Percentiles rank a stretch among this genome's conserved stretches.
Evolutionary conservation across 2,797 vertebrate species (phyloP).

Genomic region (Nannoperca australis): DNA sequence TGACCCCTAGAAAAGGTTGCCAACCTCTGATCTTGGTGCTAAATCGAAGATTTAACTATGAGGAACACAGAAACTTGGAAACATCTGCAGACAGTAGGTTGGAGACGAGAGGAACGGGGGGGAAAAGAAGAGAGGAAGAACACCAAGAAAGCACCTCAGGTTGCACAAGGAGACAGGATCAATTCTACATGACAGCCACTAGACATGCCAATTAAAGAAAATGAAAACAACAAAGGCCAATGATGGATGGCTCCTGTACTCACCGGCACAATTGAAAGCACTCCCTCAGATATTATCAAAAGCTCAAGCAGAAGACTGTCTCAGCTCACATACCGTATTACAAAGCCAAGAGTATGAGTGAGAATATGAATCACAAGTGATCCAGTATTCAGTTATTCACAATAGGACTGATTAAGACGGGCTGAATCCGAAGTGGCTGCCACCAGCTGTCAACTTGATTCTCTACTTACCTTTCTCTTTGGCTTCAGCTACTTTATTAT

Average conservation of each 20-base stretch:
- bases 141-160: constrained; percentile 6
- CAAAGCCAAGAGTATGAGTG: constrained; percentile 26
- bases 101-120: not conserved
- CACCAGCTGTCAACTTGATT: constrained; percentile 41
- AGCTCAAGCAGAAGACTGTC: constrained; percentile 12
- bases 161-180: constrained; percentile 9
- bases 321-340: constrained; percentile 35
- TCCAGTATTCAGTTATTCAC: constrained; percentile 62
- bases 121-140: not conserved
- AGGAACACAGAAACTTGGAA: not conserved
- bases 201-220: constrained; percentile 55
- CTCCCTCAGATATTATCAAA: constrained; percentile 35
- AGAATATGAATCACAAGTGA: constrained; percentile 41
- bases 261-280: constrained; percentile 51
- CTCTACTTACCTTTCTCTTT: constrained; percentile 35
- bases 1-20: not conserved
- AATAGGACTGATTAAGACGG: constrained; percentile 53
- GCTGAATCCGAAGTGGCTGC: constrained; percentile 40
- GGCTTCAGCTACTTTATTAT: constrained; percentile 1
- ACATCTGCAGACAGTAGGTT: constrained; percentile 1
- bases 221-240: constrained; percentile 40
- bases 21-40: not conserved
- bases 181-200: constrained; percentile 20
- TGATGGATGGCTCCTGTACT: constrained; percentile 49
- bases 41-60: constrained; percentile 4